These are phyloP conservation scores for Xiphophorus birchmanni DNA, from an alignment of 2,797 vertebrate genomes.

Conservation along the genomic window DNA sequence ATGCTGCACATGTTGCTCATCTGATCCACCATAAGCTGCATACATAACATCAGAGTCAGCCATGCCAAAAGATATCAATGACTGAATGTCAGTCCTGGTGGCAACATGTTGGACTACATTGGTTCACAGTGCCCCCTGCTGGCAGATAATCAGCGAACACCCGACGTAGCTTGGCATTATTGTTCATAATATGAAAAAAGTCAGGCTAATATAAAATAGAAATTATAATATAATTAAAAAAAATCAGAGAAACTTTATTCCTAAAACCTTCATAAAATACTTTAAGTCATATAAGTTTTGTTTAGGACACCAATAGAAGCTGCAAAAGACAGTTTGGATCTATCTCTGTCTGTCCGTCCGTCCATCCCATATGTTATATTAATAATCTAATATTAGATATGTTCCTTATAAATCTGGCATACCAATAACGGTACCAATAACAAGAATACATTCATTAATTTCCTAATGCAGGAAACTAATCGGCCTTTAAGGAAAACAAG, in stretches of 20 bases:
- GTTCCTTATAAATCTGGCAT: background rate
- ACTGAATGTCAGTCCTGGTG: constrained; percentile 11
- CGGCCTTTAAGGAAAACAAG: constrained; percentile 16
- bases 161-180: background rate
- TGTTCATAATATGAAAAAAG: background rate
- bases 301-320: background rate
- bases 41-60: constrained; percentile 28
- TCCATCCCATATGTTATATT: background rate
- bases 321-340: background rate
- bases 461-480: background rate
- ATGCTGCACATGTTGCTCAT: constrained; percentile 48
- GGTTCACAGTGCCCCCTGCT: constrained; percentile 64
- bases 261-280: background rate
- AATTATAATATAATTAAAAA: too few relatives aligned
- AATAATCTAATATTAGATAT: background rate
- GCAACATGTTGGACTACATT: constrained; percentile 16
- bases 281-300: background rate
- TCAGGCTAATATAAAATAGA: too few relatives aligned
- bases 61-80: constrained; percentile 15
- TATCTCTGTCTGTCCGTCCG: accelerated
- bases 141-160: constrained; percentile 18
- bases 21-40: constrained; percentile 34
- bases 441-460: too few relatives aligned
- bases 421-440: background rate
- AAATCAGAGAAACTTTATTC: background rate